Evolutionary conservation across 2,797 vertebrate genomes (phyloP), one percentile per base, ranked within the genome.

Genomic region (Sphenodon punctatus): DNA sequence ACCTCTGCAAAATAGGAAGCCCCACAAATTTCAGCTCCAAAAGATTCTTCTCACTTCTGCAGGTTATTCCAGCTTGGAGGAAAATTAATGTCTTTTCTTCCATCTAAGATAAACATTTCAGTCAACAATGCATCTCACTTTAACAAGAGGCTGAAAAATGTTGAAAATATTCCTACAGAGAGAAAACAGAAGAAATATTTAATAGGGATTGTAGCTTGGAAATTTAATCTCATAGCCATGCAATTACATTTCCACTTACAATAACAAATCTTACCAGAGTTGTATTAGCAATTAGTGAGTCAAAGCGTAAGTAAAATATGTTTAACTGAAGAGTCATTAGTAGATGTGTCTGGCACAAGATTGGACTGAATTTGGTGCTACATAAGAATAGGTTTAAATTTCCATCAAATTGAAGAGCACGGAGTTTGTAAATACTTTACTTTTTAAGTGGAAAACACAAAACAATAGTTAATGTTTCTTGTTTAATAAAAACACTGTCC

Each of bases 231-330:
- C 73, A 19, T 41, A 87, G 15, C 36, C 84, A 78, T 64, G 25
- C 55, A 83, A 85, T 82, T 88, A 67, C 64, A 67, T 83, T 88
- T 74, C 36, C 3, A 5, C 51, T 89, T 75, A 49, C 45, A 69
- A 38, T 70, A 79, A 81, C 68, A 85, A 87, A 30, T 38, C 4
- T 45, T 88, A 59, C 49, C 61, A 32, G 48, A 75, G 75, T 77
- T 78, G 13, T 63, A 78, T 69, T 68, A 81, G 77, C 82, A 93
- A 94, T 89, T 87, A 65, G n/a, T 73, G 80, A 89, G 32, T 90
- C 79, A 85, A 85, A 68, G 51, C 64, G 80, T 72, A 81, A 90
- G 56, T 67, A 82, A 86, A 92, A 66, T 66, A 46, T 77, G 60
- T 80, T 87, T 88, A 67, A 83, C 27, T 77, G n/a, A 87, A 85